A percentile compares a stretch with the other conserved stretches of the same genome.
phyloP scores from a whole-genome alignment of 2,888 invertebrate species.

The Smittia sp. region DNA sequence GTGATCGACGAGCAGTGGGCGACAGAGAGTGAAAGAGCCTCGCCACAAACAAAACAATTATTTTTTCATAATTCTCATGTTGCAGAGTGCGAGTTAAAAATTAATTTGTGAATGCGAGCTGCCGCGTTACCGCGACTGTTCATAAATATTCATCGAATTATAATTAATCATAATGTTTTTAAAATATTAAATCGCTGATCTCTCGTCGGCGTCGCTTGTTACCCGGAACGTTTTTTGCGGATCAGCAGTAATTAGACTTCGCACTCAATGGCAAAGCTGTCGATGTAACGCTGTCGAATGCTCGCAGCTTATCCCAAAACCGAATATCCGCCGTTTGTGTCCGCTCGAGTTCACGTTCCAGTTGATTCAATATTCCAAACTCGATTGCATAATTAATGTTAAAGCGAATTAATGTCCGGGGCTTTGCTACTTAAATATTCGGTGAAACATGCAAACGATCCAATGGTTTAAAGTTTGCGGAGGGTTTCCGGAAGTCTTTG shows the following conservation, averaged over 20 bases:
- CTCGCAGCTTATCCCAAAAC: no score
- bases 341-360: slow-evolving; percentile 1
- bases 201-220: background rate
- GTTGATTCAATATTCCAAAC: slow-evolving; percentile 25
- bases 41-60: no score
- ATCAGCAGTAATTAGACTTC: no score
- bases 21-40: no score
- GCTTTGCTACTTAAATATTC: background rate
- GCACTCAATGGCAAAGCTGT: no score
- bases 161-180: slow-evolving; percentile 30
- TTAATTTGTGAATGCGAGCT: background rate
- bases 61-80: background rate
- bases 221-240: no score
- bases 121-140: slow-evolving; percentile 7
- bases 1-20: no score
- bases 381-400: slow-evolving; percentile 36
- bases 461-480: no score
- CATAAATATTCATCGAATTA: slow-evolving; percentile 38
- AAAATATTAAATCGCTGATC: background rate
- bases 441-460: no score
- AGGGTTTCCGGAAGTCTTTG: no score
- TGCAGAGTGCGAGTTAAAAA: slow-evolving; percentile 9
- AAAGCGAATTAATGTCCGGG: background rate
- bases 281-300: no score
- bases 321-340: no score